Evolutionary conservation across 1,140 invertebrate genomes (phyloP).

Genomic region (Neodiprion pinetum): DNA sequence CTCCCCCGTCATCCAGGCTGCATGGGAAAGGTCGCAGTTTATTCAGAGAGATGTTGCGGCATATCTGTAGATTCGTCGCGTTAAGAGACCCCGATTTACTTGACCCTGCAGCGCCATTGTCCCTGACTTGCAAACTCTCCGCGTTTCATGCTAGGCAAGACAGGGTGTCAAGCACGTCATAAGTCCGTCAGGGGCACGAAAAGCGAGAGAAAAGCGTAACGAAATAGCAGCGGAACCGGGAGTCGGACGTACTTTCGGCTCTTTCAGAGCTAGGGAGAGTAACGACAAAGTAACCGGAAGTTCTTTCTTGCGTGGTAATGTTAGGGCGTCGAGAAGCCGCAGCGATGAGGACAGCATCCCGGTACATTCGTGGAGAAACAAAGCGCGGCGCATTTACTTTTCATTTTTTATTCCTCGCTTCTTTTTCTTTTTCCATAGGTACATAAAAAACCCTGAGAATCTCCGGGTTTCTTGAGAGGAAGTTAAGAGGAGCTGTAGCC

Average conservation of each 20-base stretch:
- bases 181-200: no score
- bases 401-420: not conserved
- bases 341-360: not conserved
- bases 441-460: no score
- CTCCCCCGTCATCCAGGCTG: not conserved
- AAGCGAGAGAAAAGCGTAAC: not conserved
- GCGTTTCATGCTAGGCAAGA: no score
- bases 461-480: no score
- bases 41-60: not conserved
- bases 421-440: no score
- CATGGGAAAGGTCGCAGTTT: not conserved
- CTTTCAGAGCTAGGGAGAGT: not conserved
- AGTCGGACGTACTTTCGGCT: not conserved
- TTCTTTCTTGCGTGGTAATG: not conserved
- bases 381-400: not conserved
- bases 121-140: no score
- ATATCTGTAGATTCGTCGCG: no score
- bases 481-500: no score
- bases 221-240: not conserved
- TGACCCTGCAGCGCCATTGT: no score
- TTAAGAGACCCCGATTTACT: no score
- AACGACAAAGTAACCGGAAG: slow-evolving; percentile 1
- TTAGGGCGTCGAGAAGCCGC: not conserved
- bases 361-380: not conserved
- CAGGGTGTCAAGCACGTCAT: no score